phyloP scores from a whole-genome alignment of 2,113 vertebrate species.

The Panthera leo region DNA sequence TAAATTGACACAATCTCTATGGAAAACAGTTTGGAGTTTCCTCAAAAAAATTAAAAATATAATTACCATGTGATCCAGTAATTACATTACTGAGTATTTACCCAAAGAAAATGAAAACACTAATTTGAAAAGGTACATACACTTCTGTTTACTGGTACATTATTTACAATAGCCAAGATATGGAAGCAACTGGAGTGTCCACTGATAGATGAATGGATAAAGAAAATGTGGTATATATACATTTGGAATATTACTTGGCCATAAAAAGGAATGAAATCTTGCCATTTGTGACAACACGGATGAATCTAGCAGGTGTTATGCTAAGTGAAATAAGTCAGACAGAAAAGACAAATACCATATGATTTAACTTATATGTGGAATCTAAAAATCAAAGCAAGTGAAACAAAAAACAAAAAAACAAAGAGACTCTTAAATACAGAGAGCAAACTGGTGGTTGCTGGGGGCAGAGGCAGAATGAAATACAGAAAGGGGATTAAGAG shows the following conservation, averaged over 20 bases:
- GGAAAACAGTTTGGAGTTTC: background rate
- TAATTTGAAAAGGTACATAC: background rate
- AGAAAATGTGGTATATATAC: background rate
- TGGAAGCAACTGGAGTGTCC: background rate
- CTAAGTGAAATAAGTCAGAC: background rate
- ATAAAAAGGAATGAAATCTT: background rate
- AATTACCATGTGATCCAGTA: background rate
- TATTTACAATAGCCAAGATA: background rate
- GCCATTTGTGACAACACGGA: background rate
- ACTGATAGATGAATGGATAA: background rate
- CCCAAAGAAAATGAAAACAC: background rate
- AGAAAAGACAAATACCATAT: background rate
- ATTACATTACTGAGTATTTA: background rate
- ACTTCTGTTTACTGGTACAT: background rate
- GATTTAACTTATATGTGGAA: background rate
- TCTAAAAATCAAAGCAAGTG: background rate
- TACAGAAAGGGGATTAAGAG: background rate
- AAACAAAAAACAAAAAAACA: background rate
- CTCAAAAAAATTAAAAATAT: background rate
- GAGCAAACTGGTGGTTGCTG: background rate
- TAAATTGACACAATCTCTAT: background rate
- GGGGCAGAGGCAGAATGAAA: background rate
- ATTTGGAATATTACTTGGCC: background rate
- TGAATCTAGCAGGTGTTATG: background rate
- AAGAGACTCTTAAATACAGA: background rate